These are phyloP conservation scores for Physella acuta DNA, from an alignment of 1,140 invertebrate genomes.

Conservation along the genomic window DNA sequence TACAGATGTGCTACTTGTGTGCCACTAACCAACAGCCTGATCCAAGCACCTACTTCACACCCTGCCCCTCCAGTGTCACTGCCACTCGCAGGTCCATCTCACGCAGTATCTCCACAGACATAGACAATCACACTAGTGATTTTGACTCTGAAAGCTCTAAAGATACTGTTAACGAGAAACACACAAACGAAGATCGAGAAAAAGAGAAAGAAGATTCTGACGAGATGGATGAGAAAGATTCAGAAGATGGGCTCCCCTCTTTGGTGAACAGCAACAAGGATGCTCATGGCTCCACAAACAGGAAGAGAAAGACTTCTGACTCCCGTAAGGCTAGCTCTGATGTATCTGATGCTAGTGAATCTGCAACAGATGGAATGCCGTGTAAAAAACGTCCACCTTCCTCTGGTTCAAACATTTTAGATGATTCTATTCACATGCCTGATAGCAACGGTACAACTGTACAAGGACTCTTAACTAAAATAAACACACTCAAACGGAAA, in stretches of 20 bases:
- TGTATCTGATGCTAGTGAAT: slow-evolving; percentile 22
- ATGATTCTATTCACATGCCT: slow-evolving; percentile 53
- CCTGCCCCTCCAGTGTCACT: slow-evolving; percentile 9
- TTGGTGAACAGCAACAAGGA: slow-evolving; percentile 20
- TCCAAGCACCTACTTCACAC: slow-evolving; percentile 43
- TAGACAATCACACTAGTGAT: slow-evolving; percentile 45
- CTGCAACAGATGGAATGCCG: slow-evolving; percentile 32
- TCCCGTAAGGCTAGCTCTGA: slow-evolving; percentile 33
- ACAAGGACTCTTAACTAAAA: slow-evolving; percentile 77
- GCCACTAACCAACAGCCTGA: slow-evolving; percentile 38
- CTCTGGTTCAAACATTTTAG: slow-evolving; percentile 39
- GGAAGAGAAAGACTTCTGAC: slow-evolving; percentile 40
- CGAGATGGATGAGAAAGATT: slow-evolving; percentile 38
- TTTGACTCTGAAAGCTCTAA: slow-evolving; percentile 63
- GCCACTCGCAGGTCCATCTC: slow-evolving; percentile 28
- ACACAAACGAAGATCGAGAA: slow-evolving; percentile 53
- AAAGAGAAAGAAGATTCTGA: slow-evolving; percentile 44
- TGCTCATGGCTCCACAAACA: slow-evolving; percentile 2
- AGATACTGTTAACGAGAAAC: slow-evolving; percentile 58
- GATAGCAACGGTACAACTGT: slow-evolving; percentile 67
- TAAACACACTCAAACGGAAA: slow-evolving; percentile 72
- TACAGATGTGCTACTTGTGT: slow-evolving; percentile 71
- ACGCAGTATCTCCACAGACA: slow-evolving; percentile 46
- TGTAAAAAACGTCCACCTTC: slow-evolving; percentile 44
- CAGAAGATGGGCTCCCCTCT: slow-evolving; percentile 36